phyloP scores from a whole-genome alignment of 2,113 vertebrate species.

The Sialia sialis region DNA sequence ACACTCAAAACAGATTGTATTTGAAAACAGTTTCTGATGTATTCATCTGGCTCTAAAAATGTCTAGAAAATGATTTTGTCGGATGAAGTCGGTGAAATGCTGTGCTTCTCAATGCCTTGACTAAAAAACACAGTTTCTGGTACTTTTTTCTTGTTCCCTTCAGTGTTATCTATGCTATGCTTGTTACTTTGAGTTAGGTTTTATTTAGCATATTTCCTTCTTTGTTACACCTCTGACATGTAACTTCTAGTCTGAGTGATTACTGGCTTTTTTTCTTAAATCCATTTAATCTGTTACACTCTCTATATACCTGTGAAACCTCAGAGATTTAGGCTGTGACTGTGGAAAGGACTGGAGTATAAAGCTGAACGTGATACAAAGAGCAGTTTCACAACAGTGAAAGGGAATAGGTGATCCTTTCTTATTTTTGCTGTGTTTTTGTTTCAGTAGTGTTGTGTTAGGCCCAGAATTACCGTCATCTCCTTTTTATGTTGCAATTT shows the following conservation, averaged over 20 bases:
- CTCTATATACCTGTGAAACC: background rate
- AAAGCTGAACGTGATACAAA: background rate
- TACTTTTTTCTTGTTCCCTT: background rate
- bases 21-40: background rate
- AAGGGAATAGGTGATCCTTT: background rate
- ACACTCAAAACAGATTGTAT: background rate
- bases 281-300: background rate
- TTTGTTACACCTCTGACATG: background rate
- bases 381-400: background rate
- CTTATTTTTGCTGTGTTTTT: background rate
- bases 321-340: background rate
- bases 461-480: background rate
- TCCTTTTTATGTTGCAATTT: conserved; percentile 28
- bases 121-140: background rate
- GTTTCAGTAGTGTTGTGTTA: background rate
- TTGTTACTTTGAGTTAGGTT: background rate
- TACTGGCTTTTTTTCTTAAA: background rate
- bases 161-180: background rate
- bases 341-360: background rate
- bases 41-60: background rate
- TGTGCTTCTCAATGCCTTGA: background rate
- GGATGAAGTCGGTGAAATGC: background rate
- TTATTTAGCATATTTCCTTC: background rate
- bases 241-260: background rate
- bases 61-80: background rate